Evolutionary conservation across 1,140 invertebrate species (phyloP).

Genomic region (Pseudomyrmex flavicornis): DNA sequence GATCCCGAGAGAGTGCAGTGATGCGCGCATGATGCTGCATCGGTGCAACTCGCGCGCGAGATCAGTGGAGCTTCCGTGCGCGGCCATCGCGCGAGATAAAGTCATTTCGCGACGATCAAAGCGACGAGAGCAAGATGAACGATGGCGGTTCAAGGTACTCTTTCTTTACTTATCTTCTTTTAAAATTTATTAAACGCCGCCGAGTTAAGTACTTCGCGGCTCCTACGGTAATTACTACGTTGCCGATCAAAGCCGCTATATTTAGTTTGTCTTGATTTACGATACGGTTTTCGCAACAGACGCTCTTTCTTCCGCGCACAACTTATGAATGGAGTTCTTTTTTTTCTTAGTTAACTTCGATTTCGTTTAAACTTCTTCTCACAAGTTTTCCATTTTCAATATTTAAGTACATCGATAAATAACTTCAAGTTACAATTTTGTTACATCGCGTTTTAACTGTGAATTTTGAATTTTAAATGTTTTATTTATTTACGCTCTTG

Average conservation of each 20-base stretch:
- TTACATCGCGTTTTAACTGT: background rate
- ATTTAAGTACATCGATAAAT: background rate
- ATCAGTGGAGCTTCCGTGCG: conserved; percentile 35
- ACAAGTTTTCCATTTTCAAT: background rate
- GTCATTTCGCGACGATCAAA: conserved; percentile 52
- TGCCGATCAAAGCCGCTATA: conserved; percentile 48
- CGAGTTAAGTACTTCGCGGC: conserved; percentile 12
- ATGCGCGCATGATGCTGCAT: background rate
- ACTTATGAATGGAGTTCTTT: background rate
- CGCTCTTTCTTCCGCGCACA: too few species aligned
- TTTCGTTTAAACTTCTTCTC: background rate
- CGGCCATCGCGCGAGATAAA: conserved; percentile 31
- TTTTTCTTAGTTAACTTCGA: background rate
- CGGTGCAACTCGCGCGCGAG: conserved; percentile 38
- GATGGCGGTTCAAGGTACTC: conserved; percentile 31
- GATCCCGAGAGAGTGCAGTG: conserved; percentile 30
- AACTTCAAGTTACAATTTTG: background rate
- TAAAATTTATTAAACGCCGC: conserved; percentile 40
- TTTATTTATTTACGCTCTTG: background rate
- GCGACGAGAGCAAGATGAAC: conserved; percentile 42
- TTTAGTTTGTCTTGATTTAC: conserved; percentile 17
- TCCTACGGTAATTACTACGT: conserved; percentile 36
- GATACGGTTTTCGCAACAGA: background rate
- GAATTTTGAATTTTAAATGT: too few species aligned
- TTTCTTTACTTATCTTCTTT: conserved; percentile 31